A percentile compares a stretch with the other conserved stretches of the same genome.
These are phyloP conservation scores for Ophioninae sp. DNA, from an alignment of 2,888 invertebrate species.

Conservation along the genomic window DNA sequence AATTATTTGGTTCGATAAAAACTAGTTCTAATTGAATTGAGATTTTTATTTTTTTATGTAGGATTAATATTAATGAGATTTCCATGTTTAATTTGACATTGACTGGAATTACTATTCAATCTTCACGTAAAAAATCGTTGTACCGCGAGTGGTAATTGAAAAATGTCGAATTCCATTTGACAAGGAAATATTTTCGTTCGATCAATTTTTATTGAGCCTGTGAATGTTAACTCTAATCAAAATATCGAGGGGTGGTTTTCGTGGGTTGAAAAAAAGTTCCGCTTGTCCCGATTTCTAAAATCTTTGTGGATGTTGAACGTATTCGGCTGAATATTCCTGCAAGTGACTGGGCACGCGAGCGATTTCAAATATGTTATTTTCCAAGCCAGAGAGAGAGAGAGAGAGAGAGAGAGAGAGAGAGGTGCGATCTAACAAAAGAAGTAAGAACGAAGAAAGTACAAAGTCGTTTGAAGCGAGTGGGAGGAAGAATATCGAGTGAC, in stretches of 20 bases:
- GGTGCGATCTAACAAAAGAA: not conserved
- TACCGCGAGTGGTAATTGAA: not conserved
- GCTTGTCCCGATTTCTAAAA: not conserved
- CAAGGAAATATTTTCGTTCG: not conserved
- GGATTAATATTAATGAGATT: no score
- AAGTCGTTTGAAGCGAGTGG: not conserved
- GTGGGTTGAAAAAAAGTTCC: not conserved
- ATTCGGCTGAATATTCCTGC: not conserved
- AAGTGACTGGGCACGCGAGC: constrained; percentile 53
- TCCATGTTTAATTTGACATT: no score
- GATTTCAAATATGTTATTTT: constrained; percentile 33
- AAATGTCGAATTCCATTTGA: not conserved
- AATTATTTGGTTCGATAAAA: no score
- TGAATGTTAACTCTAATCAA: not conserved
- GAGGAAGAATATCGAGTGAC: constrained; percentile 20
- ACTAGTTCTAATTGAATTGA: no score
- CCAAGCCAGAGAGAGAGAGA: constrained; percentile 3
- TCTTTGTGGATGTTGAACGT: not conserved
- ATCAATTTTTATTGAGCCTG: not conserved
- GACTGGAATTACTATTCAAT: not conserved
- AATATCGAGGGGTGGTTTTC: not conserved
- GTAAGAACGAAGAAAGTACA: not conserved
- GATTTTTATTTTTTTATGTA: no score
- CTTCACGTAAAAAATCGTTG: not conserved
- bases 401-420: not conserved